These are phyloP conservation scores for Pseudopleuronectes americanus DNA, from an alignment of 2,797 vertebrate species.

Conservation along the genomic window DNA sequence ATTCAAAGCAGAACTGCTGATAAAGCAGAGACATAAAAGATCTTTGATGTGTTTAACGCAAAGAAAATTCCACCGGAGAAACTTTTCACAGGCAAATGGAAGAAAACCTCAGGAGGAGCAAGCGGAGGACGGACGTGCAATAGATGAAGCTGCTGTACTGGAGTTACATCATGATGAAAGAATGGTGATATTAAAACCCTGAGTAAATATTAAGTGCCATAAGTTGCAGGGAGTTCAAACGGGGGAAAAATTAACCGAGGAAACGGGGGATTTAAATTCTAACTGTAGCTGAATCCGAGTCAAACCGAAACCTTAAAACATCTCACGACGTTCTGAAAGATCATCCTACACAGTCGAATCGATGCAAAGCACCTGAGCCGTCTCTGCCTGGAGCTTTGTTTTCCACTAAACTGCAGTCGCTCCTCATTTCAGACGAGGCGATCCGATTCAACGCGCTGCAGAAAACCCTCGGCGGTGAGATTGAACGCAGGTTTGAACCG, in stretches of 20 bases:
- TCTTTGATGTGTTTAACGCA: too few relatives aligned
- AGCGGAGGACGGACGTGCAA: too few relatives aligned
- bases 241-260: not conserved
- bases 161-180: too few relatives aligned
- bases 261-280: not conserved
- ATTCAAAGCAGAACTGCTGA: too few relatives aligned
- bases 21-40: too few relatives aligned
- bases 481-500: slow-evolving; percentile 9
- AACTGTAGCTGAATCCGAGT: too few relatives aligned
- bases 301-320: too few relatives aligned
- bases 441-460: not conserved
- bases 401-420: slow-evolving; percentile 7
- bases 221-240: not conserved
- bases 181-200: not conserved
- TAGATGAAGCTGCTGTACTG: too few relatives aligned
- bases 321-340: not conserved
- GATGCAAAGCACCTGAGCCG: not conserved
- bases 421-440: not conserved
- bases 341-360: not conserved
- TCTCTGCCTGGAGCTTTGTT: slow-evolving; percentile 14
- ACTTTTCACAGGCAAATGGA: too few relatives aligned
- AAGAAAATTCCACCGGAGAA: too few relatives aligned
- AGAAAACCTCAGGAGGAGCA: too few relatives aligned
- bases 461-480: not conserved
- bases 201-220: not conserved